Conservation (phyloP, 2,797 vertebrate species). For the Choloepus didactylus region DNA sequence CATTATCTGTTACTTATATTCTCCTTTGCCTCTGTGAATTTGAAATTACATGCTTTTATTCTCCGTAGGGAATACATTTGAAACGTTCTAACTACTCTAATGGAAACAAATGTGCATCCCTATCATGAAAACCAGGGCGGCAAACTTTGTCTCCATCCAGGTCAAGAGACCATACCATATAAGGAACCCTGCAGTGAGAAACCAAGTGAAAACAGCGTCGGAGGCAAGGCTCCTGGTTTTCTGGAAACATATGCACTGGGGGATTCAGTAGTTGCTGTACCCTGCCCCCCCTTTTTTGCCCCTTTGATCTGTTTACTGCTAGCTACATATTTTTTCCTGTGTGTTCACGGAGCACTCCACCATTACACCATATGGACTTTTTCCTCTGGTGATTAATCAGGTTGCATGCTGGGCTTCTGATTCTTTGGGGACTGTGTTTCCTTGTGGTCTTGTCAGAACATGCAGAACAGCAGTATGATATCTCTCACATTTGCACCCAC, state of each 20-base stretch:
- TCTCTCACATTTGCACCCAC: conserved; percentile 77
- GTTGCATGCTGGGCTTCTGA: conserved; percentile 81
- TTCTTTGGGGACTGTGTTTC: conserved; percentile 85
- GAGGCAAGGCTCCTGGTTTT: conserved; percentile 80
- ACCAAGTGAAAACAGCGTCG: conserved; percentile 33
- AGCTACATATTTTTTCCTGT: conserved; percentile 78
- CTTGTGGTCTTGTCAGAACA: conserved; percentile 86
- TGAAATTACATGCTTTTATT: conserved; percentile 79
- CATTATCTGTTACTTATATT: conserved; percentile 77
- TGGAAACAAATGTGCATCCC: conserved; percentile 82
- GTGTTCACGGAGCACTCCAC: conserved; percentile 53
- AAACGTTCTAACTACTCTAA: conserved; percentile 78
- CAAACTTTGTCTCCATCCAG: conserved; percentile 81
- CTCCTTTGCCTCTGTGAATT: conserved; percentile 55
- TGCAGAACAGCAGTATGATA: conserved; percentile 73
- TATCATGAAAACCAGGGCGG: conserved; percentile 78
- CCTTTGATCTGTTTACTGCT: conserved; percentile 78
- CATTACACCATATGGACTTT: conserved; percentile 83
- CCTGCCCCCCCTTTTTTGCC: neutral
- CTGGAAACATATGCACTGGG: conserved; percentile 69
- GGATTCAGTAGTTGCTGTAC: conserved; percentile 64
- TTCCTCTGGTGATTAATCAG: conserved; percentile 87
- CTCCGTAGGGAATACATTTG: conserved; percentile 77
- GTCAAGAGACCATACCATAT: conserved; percentile 72
- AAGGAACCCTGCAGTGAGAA: conserved; percentile 82